Conservation (phyloP, 2,113 vertebrate species). For the Dolichotis patagonum region DNA sequence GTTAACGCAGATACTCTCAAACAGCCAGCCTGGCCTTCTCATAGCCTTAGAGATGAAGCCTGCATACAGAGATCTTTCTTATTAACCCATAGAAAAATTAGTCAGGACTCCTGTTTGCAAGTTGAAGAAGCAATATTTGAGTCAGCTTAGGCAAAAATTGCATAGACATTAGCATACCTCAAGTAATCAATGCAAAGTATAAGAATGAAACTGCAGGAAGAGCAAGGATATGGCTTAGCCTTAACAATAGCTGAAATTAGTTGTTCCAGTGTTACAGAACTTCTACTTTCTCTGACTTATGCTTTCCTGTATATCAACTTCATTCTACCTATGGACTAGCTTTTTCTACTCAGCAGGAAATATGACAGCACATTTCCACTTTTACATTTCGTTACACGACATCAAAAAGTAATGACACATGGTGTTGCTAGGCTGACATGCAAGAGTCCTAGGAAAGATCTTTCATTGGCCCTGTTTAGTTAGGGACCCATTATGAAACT, state of each 20-base stretch:
- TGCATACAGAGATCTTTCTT: background rate
- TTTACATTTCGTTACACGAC: background rate
- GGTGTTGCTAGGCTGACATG: background rate
- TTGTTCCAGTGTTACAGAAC: background rate
- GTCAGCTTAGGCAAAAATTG: background rate
- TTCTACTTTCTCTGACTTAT: background rate
- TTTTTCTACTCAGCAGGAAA: background rate
- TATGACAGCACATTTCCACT: background rate
- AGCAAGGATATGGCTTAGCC: background rate
- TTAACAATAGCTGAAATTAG: background rate
- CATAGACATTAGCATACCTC: background rate
- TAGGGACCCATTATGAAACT: background rate
- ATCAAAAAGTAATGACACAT: background rate
- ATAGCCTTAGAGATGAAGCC: background rate
- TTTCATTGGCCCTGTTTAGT: background rate
- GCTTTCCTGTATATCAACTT: background rate
- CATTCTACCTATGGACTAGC: background rate
- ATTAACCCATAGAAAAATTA: background rate
- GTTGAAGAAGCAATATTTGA: background rate
- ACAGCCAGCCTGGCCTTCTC: background rate
- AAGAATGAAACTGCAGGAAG: background rate
- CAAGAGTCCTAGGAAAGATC: background rate
- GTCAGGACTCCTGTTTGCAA: background rate
- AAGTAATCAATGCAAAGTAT: background rate
- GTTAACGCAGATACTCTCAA: background rate